Evolutionary conservation across 2,888 invertebrate genomes (phyloP).

Genomic region (Prosopocoilus inquinatus): DNA sequence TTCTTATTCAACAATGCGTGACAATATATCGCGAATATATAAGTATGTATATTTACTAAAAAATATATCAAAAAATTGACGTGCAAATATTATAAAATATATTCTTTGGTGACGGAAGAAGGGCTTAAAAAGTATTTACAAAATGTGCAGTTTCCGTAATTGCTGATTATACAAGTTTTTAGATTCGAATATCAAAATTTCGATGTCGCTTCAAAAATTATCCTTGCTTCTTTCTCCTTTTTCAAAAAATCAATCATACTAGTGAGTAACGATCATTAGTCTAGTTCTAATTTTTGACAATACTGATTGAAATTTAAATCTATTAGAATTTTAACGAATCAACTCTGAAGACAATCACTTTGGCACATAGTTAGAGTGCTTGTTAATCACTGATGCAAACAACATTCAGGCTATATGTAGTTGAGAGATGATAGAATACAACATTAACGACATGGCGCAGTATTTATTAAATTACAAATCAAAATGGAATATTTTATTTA

Average conservation of each 20-base stretch:
- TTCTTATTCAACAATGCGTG: neutral
- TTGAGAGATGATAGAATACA: no score
- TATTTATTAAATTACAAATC: neutral
- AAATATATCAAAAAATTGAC: conserved; percentile 13
- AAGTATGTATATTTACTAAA: neutral
- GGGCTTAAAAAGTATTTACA: conserved; percentile 21
- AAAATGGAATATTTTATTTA: neutral
- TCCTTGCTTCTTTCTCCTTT: conserved; percentile 8
- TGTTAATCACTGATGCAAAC: no score
- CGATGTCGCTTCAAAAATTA: conserved; percentile 23
- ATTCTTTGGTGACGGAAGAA: conserved; percentile 19
- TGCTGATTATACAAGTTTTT: conserved; percentile 8
- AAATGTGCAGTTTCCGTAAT: conserved; percentile 7
- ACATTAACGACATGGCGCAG: no score
- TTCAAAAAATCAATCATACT: neutral
- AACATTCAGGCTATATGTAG: no score
- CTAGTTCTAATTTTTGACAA: conserved; percentile 1
- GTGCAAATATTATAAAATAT: conserved; percentile 16
- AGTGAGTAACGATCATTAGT: neutral
- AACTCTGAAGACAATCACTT: no score
- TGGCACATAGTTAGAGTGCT: no score
- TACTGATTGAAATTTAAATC: conserved; percentile 1
- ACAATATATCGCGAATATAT: neutral
- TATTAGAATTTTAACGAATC: neutral
- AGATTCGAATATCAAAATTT: conserved; percentile 23